Conservation (phyloP, 2,113 vertebrate species). For the Festucalex cinctus region DNA sequence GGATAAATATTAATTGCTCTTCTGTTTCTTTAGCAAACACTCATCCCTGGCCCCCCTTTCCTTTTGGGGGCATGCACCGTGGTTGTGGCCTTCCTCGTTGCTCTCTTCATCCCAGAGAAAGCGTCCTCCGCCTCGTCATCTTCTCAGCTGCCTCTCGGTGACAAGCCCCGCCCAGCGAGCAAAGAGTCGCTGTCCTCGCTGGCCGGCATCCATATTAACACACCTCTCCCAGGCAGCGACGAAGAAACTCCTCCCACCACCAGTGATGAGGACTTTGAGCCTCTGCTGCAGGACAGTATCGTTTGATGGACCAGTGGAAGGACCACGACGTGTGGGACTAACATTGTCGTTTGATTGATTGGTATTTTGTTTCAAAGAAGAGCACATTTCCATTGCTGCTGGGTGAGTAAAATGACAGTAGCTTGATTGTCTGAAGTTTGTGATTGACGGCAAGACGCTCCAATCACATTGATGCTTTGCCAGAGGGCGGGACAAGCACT, state of each 20-base stretch:
- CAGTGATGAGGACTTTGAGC: conserved; percentile 85
- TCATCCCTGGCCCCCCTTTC: conserved; percentile 91
- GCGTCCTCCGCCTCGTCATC: conserved; percentile 33
- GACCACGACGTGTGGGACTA: conserved; percentile 1
- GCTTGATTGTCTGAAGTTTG: conserved; percentile 23
- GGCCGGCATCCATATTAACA: conserved; percentile 72
- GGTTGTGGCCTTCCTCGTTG: conserved; percentile 86
- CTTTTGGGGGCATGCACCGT: conserved; percentile 87
- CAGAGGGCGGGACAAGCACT: neutral
- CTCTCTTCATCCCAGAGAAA: conserved; percentile 91
- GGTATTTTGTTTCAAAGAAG: conserved; percentile 18
- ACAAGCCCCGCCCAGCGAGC: conserved; percentile 69
- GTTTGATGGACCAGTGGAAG: conserved; percentile 76
- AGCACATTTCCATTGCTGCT: conserved; percentile 21
- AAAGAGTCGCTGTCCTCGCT: conserved; percentile 74
- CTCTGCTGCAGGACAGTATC: conserved; percentile 85
- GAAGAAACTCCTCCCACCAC: conserved; percentile 74
- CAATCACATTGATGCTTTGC: conserved; percentile 7
- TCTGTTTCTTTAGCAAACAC: conserved; percentile 58
- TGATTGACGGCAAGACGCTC: conserved; percentile 4
- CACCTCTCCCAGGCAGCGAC: conserved; percentile 74
- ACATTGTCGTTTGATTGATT: conserved; percentile 5
- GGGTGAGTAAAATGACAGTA: conserved; percentile 4
- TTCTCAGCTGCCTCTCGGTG: conserved; percentile 46
- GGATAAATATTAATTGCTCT: neutral